Percentiles rank a stretch among this genome's conserved stretches.
phyloP scores from a whole-genome alignment of 2,888 invertebrate genomes.

The Apodemia hepburni region DNA sequence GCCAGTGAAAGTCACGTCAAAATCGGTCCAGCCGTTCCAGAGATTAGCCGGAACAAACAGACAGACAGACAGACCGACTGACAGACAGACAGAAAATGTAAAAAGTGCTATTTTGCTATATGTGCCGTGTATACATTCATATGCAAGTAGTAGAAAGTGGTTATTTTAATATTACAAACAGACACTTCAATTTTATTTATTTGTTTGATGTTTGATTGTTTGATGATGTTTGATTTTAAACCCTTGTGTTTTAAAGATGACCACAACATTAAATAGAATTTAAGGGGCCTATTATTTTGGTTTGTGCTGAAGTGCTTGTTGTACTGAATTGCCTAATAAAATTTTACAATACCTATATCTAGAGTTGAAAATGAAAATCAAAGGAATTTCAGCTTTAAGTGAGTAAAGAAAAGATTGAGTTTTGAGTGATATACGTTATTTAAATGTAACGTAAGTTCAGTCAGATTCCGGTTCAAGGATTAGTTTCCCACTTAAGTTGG shows the following conservation, averaged over 20 bases:
- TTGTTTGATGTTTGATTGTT: no score
- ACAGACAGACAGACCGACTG: no score
- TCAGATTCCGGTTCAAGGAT: slow-evolving; percentile 27
- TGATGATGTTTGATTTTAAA: no score
- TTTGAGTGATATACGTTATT: slow-evolving; percentile 10
- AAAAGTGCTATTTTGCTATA: no score
- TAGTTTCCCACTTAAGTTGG: slow-evolving; percentile 33
- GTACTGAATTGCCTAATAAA: slow-evolving; percentile 1
- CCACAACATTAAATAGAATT: background rate
- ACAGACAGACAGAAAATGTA: no score
- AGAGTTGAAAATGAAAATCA: background rate
- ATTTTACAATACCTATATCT: background rate
- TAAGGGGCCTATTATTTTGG: background rate
- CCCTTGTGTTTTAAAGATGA: background rate
- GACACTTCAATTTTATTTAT: no score
- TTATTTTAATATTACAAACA: no score
- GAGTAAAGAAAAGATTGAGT: background rate
- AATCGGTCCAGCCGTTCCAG: no score
- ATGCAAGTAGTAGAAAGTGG: no score
- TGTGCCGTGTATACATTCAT: no score
- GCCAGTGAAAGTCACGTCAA: no score
- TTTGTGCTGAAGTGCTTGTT: background rate
- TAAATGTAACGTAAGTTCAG: slow-evolving; percentile 26
- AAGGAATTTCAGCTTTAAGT: background rate
- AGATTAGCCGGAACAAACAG: no score